Conservation (phyloP, 2,888 invertebrate species). For the Aporophyla nigra region DNA sequence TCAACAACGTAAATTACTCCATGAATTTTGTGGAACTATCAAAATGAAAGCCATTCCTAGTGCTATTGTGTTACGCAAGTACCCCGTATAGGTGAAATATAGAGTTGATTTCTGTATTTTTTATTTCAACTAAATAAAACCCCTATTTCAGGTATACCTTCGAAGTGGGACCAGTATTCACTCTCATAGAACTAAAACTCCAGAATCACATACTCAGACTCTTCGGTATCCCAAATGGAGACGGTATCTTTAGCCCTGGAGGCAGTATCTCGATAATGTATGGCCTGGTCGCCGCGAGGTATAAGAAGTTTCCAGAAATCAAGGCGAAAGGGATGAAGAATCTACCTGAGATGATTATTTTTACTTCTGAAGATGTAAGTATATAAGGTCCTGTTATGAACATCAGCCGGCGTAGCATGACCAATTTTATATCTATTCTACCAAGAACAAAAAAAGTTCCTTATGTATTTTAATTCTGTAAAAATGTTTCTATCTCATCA, state of each 20-base stretch:
- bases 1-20: too few relatives aligned
- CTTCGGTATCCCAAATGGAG: slow-evolving; percentile 92
- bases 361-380: slow-evolving; percentile 94
- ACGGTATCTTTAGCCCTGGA: slow-evolving; percentile 95
- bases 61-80: too few relatives aligned
- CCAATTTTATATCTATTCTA: too few relatives aligned
- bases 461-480: too few relatives aligned
- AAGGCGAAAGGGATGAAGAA: slow-evolving; percentile 93
- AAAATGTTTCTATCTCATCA: too few relatives aligned
- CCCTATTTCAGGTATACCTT: slow-evolving; percentile 92
- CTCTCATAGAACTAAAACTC: slow-evolving; percentile 93
- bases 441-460: too few relatives aligned
- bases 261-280: slow-evolving; percentile 96
- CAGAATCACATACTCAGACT: slow-evolving; percentile 90
- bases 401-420: too few relatives aligned
- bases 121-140: too few relatives aligned
- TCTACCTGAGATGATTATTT: slow-evolving; percentile 92
- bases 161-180: slow-evolving; percentile 95
- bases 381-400: slow-evolving; percentile 30
- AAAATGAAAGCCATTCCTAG: too few relatives aligned
- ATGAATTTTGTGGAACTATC: too few relatives aligned
- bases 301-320: slow-evolving; percentile 92
- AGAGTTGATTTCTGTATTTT: not conserved
- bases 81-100: too few relatives aligned
- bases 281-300: slow-evolving; percentile 94